phyloP scores from a whole-genome alignment of 2,113 vertebrate species.

The Prinia subflava region DNA sequence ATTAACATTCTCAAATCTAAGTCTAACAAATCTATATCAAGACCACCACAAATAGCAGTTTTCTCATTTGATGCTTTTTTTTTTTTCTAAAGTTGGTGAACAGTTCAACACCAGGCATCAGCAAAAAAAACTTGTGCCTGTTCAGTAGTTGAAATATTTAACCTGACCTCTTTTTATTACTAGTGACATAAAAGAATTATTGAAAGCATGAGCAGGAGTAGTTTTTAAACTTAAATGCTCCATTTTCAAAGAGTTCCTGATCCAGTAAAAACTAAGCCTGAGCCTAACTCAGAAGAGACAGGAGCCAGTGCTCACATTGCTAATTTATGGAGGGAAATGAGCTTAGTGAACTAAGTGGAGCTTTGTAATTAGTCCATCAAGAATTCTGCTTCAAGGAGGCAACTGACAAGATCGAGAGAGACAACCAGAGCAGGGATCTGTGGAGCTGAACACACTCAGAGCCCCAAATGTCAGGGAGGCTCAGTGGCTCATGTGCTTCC shows the following conservation, averaged over 20 bases:
- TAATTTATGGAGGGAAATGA: not conserved
- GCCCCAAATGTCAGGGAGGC: not conserved
- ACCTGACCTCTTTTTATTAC: not conserved
- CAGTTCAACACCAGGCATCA: not conserved
- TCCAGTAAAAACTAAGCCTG: not conserved
- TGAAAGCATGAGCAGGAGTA: not conserved
- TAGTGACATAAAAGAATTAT: not conserved
- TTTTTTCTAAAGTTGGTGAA: not conserved
- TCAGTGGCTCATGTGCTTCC: not conserved
- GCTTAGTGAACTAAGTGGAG: not conserved
- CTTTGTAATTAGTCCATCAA: not conserved
- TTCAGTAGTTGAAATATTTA: not conserved
- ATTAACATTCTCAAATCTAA: not conserved
- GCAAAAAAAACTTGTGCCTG: not conserved
- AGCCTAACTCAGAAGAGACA: not conserved
- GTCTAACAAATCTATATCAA: not conserved
- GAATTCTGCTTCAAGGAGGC: not conserved
- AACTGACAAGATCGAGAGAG: not conserved
- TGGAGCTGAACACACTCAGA: not conserved
- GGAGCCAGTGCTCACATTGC: not conserved
- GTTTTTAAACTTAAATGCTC: not conserved
- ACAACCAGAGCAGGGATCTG: not conserved
- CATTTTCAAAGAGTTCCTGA: not conserved
- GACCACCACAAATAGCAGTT: not conserved
- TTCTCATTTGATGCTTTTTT: not conserved